Percentiles rank a stretch among this genome's conserved stretches.
phyloP scores from a whole-genome alignment of 2,797 vertebrate species.

The Pseudochaenichthys georgianus region DNA sequence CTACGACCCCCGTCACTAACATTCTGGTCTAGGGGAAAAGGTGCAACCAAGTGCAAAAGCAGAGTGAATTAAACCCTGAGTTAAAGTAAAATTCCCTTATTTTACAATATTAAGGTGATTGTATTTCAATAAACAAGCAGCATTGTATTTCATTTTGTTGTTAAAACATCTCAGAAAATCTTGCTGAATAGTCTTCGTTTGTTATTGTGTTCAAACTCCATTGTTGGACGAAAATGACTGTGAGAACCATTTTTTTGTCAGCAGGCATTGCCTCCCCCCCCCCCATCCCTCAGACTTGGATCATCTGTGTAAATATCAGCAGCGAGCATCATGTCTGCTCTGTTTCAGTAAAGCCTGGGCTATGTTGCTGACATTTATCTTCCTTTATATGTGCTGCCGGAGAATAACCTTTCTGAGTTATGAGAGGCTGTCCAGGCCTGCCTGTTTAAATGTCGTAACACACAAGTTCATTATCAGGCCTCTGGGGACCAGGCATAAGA shows the following conservation, averaged over 20 bases:
- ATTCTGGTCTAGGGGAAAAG: constrained; percentile 7
- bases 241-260: constrained; percentile 35
- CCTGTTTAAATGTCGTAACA: constrained; percentile 78
- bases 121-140: background rate
- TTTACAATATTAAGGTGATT: background rate
- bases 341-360: constrained; percentile 66
- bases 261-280: constrained; percentile 32
- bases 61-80: constrained; percentile 5
- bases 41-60: constrained; percentile 15
- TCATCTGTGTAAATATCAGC: constrained; percentile 75
- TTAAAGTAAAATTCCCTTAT: background rate
- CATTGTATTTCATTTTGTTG: background rate
- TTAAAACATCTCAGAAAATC: constrained; percentile 1
- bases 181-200: background rate
- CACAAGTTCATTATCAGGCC: constrained; percentile 73
- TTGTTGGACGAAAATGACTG: constrained; percentile 32
- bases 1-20: constrained; percentile 42
- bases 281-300: constrained; percentile 41
- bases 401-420: constrained; percentile 81
- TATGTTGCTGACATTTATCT: constrained; percentile 77
- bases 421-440: constrained; percentile 66
- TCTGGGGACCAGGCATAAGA: constrained; percentile 57
- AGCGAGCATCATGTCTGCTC: constrained; percentile 67
- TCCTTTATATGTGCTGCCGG: constrained; percentile 66
- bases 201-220: constrained; percentile 22